Conservation (phyloP, 2,113 vertebrate species). For the Forbesichthys papilliferus region DNA sequence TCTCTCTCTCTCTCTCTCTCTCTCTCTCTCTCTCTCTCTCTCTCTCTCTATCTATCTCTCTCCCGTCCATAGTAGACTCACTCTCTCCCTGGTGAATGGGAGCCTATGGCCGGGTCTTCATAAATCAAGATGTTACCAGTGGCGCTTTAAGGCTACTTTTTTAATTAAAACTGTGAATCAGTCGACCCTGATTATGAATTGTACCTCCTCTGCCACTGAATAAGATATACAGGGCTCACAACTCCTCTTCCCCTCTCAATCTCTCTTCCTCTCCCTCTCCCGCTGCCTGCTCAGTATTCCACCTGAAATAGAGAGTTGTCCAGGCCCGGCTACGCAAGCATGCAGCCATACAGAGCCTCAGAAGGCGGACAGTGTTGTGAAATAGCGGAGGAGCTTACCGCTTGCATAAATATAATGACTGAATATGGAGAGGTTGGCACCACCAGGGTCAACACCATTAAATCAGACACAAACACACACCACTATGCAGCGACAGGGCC, state of each 20-base stretch:
- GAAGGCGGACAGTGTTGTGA: slow-evolving; percentile 46
- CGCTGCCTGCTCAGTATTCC: slow-evolving; percentile 32
- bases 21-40: slow-evolving; percentile 1
- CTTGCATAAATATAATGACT: slow-evolving; percentile 71
- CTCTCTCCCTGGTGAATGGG: slow-evolving; percentile 51
- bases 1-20: neutral
- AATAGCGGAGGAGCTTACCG: slow-evolving; percentile 53
- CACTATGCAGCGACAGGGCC: slow-evolving; percentile 8
- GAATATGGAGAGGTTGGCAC: slow-evolving; percentile 42
- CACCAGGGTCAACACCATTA: slow-evolving; percentile 61
- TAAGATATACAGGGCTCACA: slow-evolving; percentile 67
- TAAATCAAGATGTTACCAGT: slow-evolving; percentile 71
- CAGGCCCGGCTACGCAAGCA: slow-evolving; percentile 15
- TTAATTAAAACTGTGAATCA: slow-evolving; percentile 80
- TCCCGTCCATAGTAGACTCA: slow-evolving; percentile 31
- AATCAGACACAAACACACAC: slow-evolving; percentile 43
- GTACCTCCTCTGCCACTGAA: slow-evolving; percentile 63
- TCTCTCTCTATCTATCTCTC: neutral
- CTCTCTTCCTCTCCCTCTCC: slow-evolving; percentile 16
- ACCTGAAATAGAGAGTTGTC: slow-evolving; percentile 40
- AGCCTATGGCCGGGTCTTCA: slow-evolving; percentile 51
- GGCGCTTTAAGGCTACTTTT: slow-evolving; percentile 65
- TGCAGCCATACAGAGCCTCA: slow-evolving; percentile 11
- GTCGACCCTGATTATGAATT: slow-evolving; percentile 73
- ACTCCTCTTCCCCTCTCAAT: slow-evolving; percentile 18